Conservation (phyloP, 2,888 invertebrate genomes). For the Gisinianus flammeolus region DNA sequence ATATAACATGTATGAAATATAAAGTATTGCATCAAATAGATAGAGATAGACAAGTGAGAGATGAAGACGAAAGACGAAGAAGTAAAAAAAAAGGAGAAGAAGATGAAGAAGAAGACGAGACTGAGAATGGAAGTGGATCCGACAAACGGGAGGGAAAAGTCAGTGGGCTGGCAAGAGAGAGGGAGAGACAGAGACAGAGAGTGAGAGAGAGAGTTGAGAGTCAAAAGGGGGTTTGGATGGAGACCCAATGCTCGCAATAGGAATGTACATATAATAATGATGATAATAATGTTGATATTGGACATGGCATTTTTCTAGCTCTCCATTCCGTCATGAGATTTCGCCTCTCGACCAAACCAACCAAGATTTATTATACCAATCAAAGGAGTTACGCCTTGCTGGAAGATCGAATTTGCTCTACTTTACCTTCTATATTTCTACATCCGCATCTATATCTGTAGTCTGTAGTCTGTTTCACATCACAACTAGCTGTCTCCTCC, state of each 20-base stretch:
- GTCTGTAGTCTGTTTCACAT: background rate
- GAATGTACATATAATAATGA: background rate
- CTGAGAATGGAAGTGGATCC: background rate
- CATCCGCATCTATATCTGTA: background rate
- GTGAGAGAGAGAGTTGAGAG: background rate
- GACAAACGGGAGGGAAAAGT: background rate
- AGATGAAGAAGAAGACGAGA: background rate
- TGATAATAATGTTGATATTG: background rate
- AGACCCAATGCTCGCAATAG: background rate
- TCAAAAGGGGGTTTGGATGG: background rate
- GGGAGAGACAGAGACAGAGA: background rate
- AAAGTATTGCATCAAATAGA: background rate
- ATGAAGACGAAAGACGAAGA: too few relatives aligned
- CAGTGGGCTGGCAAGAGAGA: background rate
- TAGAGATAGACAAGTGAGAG: too few relatives aligned
- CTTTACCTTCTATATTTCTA: background rate
- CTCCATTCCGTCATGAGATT: background rate
- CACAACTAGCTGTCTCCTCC: too few relatives aligned
- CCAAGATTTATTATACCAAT: conserved; percentile 13
- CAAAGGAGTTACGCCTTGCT: conserved; percentile 10
- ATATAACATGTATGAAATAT: too few relatives aligned
- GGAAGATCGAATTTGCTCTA: conserved; percentile 8
- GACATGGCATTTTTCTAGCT: conserved; percentile 12
- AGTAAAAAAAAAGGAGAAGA: background rate
- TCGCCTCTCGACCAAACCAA: background rate